These are phyloP conservation scores for Malachius bipustulatus DNA, from an alignment of 2,888 invertebrate genomes.

Conservation along the genomic window DNA sequence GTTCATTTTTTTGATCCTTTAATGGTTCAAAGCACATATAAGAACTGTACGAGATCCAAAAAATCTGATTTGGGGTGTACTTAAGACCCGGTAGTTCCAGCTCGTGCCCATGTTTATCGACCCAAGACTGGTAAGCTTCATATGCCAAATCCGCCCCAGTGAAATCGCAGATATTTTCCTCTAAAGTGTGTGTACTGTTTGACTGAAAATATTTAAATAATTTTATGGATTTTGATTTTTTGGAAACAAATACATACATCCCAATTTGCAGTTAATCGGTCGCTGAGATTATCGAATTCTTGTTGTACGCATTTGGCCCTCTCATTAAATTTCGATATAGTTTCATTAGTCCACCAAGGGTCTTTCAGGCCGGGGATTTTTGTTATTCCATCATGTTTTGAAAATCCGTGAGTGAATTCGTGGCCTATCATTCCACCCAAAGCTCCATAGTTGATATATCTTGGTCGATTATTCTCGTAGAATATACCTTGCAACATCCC, in stretches of 20 bases:
- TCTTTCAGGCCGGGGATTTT: constrained; percentile 4
- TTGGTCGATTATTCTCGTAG: constrained; percentile 23
- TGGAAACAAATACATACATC: no score
- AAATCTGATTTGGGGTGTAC: constrained; percentile 47
- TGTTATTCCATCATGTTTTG: constrained; percentile 6
- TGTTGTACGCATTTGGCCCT: constrained; percentile 20
- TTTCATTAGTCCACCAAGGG: constrained; percentile 19
- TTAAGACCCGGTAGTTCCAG: constrained; percentile 56
- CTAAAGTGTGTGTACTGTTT: constrained; percentile 75
- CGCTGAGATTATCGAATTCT: constrained; percentile 20
- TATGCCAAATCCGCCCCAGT: constrained; percentile 83
- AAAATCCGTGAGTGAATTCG: constrained; percentile 25
- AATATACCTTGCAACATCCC: constrained; percentile 25
- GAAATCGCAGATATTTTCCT: constrained; percentile 86
- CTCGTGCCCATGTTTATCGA: constrained; percentile 50
- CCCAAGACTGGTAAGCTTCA: constrained; percentile 64
- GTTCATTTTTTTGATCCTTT: constrained; percentile 10
- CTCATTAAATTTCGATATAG: constrained; percentile 16
- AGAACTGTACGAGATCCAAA: constrained; percentile 33
- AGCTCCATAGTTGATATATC: constrained; percentile 28
- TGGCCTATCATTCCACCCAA: constrained; percentile 29
- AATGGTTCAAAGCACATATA: constrained; percentile 22
- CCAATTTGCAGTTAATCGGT: no score
- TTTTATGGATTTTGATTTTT: no score
- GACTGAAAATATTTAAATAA: no score